Evolutionary conservation across 1,140 invertebrate species (phyloP).

Genomic region (Camponotus floridanus): DNA sequence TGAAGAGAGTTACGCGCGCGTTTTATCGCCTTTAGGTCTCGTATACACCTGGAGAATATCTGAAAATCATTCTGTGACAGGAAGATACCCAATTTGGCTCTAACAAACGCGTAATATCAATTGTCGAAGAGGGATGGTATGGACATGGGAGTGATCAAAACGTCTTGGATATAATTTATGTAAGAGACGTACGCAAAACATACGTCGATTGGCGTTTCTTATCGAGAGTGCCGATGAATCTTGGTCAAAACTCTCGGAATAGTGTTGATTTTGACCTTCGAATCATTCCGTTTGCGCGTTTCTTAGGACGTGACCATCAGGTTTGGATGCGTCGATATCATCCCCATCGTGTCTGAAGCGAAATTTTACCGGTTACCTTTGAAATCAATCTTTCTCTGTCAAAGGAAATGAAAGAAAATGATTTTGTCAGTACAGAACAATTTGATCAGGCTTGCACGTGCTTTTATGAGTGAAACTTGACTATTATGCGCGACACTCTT

Average conservation of each 20-base stretch:
- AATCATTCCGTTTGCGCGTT: background rate
- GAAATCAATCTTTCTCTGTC: constrained; percentile 68
- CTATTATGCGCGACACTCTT: background rate
- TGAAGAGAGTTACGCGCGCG: background rate
- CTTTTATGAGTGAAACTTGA: constrained; percentile 32
- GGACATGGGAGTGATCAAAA: background rate
- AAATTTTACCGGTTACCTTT: constrained; percentile 48
- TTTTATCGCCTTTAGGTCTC: too few relatives aligned
- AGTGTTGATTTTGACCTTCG: background rate
- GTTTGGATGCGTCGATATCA: background rate
- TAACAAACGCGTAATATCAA: background rate
- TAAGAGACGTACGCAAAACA: background rate
- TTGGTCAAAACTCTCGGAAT: background rate
- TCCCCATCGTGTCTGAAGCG: background rate
- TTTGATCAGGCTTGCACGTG: constrained; percentile 19
- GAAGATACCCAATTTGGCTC: background rate
- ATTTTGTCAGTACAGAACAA: constrained; percentile 42
- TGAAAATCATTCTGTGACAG: background rate
- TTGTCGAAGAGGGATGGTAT: background rate
- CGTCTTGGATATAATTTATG: background rate
- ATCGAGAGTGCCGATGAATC: background rate
- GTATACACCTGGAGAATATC: background rate
- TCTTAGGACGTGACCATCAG: background rate
- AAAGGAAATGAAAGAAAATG: constrained; percentile 55
- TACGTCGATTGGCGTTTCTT: background rate